Evolutionary conservation across 2,888 invertebrate species (phyloP), one percentile per base, ranked within the genome.

Genomic region (Pollenia angustigena): DNA sequence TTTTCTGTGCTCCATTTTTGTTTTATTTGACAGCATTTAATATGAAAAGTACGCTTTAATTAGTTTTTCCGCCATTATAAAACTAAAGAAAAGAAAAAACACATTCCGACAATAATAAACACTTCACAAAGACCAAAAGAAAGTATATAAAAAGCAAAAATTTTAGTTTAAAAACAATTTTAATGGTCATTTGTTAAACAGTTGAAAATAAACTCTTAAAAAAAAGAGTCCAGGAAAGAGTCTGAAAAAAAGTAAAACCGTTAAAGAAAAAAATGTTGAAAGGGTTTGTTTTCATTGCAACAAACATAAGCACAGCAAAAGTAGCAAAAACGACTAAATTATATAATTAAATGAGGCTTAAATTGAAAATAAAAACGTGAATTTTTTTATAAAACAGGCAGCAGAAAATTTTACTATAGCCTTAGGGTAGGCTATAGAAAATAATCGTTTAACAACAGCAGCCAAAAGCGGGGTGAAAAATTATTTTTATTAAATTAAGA

Each of bases 161-260:
- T 23, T 23, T 56, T 23, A 18, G 18, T 56, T 12, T 23, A 23
- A 56, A 23, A 56, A 23, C 11, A 56, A 56, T 56, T 56, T 23
- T 23, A 56, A 32, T 56, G 56, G 56, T 56, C 56, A 56, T 56
- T 56, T 56, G 56, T 56, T 56, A 56, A 56, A 56, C 56, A 56
- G 56, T 56, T 56, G 23, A 23, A 56, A 23, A 23, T 32, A 23
- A 56, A 32, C 32, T 32, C 32, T 32, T 18, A 6, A 4, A 32
- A 32, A 32, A 32, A 32, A 32, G 32, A 32, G 32, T 6, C 32
- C 32, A 32, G 32, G 11, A 23, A 6, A 7, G 12, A 56, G 23
- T 23, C 12, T 4, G 12, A 56, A 56, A 56, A 11, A 32, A 12
- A 18, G 11, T 4, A 56, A 56, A 56, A 56, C 11, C 12, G 56